A percentile compares a stretch with the other conserved stretches of the same genome.
phyloP scores from a whole-genome alignment of 1,140 invertebrate genomes.

The Andricus grossulariae region DNA sequence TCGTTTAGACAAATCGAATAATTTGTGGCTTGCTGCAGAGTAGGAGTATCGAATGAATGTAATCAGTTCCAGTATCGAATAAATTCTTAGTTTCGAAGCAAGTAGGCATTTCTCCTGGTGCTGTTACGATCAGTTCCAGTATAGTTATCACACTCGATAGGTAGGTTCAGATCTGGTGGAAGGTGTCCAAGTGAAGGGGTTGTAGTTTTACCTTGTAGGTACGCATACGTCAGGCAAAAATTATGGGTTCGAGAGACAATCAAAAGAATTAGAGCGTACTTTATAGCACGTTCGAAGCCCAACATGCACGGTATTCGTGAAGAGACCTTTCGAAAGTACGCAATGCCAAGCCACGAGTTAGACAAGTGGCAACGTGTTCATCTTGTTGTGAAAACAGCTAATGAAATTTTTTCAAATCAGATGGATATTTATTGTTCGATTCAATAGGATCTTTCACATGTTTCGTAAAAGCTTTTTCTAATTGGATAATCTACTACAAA shows the following conservation, averaged over 20 bases:
- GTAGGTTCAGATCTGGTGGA: not conserved
- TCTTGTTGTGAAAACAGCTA: constrained; percentile 9
- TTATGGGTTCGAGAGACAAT: constrained; percentile 32
- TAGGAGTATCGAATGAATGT: constrained; percentile 10
- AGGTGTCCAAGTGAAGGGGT: not conserved
- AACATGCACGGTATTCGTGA: not conserved
- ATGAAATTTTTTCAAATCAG: not conserved
- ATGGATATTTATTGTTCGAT: no score
- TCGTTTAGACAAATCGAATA: constrained; percentile 1
- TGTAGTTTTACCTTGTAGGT: not conserved
- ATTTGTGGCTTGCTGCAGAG: not conserved
- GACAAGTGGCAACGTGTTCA: constrained; percentile 4
- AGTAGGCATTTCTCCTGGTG: not conserved
- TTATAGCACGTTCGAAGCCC: constrained; percentile 21
- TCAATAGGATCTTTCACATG: no score
- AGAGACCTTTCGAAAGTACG: constrained; percentile 25
- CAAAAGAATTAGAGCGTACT: constrained; percentile 38
- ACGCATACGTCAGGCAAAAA: not conserved
- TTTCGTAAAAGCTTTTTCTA: no score
- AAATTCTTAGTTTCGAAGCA: not conserved
- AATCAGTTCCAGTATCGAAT: constrained; percentile 21
- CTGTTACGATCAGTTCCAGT: constrained; percentile 2
- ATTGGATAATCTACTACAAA: not conserved
- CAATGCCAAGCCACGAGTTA: not conserved
- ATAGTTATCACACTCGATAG: not conserved